Evolutionary conservation across 1,140 invertebrate species (phyloP), one percentile per base, ranked within the genome.

Genomic region (Caenorhabditis remanei): DNA sequence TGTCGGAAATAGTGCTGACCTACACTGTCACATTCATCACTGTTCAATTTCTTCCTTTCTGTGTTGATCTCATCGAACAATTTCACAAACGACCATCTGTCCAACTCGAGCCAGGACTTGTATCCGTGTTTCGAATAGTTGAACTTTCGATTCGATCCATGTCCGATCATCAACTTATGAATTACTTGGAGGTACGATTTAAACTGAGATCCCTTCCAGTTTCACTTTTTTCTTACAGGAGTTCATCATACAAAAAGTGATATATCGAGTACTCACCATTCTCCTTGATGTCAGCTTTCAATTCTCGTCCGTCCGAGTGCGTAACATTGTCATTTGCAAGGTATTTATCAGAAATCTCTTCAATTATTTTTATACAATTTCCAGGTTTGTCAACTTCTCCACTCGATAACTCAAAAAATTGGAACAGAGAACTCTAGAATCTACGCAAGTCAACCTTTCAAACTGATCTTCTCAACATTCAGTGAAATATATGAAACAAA

Each of bases 11-110:
- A 90, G 95, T 95, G 84, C 95, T 95, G 88, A 94, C 98, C 87
- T 98, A 98, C 93, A 97, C 97, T 65, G 96, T 98, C 92, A 96
- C 97, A 90, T 95, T 99, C 67, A 96, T 99, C 89, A 94, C 98
- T 53, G 93, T 97, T 53, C 98, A 99, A 93, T 99, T 98, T 93
- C 94, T 99, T 83, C 96, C 96, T 0, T 96, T 98, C 92, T 96
- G 97, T 93, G 95, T 95, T 16, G 97, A 99, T 87, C 90, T 94
- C 85, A 94, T 94, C 89, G 90, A 91, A n/a, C 90, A 90, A 55
- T 86, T 84, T n/a, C 67, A 84, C 16, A 83, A 84, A 32, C 40
- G 90, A 14, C 84, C 92, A 9, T 90, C 87, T 13, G 55, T 61
- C 16, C 83, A 83, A 65, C 61, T 91, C 1, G 91, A 92, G 67